Conservation (phyloP, 1,140 invertebrate genomes). For the Alviniconcha marisindica region DNA sequence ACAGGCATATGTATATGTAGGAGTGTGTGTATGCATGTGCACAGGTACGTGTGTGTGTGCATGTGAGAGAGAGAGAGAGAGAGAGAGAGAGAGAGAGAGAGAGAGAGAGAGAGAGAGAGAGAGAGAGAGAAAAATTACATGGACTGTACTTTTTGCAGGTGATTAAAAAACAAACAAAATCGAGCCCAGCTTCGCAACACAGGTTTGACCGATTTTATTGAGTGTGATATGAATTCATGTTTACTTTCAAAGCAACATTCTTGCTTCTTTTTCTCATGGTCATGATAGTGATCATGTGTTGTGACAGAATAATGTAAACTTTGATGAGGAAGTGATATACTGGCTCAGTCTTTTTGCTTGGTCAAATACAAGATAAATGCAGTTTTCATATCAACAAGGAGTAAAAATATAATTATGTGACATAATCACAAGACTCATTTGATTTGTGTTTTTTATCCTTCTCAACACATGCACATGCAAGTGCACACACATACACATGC, state of each 20-base stretch:
- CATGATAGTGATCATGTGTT: neutral
- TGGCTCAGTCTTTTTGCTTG: neutral
- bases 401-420: too few relatives aligned
- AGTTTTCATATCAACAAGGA: too few relatives aligned
- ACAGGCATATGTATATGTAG: neutral
- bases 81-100: constrained; percentile 1
- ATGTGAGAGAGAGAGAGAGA: neutral
- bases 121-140: too few relatives aligned
- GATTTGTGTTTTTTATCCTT: neutral
- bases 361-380: neutral
- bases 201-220: too few relatives aligned
- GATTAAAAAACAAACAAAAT: too few relatives aligned
- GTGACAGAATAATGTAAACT: neutral
- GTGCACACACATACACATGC: constrained; percentile 1
- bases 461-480: neutral
- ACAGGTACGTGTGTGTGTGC: neutral
- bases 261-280: neutral
- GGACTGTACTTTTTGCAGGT: too few relatives aligned
- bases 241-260: too few relatives aligned
- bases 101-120: too few relatives aligned
- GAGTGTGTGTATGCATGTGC: neutral
- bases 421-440: too few relatives aligned
- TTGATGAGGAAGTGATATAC: neutral
- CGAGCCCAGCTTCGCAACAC: too few relatives aligned
- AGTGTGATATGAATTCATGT: too few relatives aligned